Percentiles rank a stretch among this genome's conserved stretches.
Evolutionary conservation across 1,140 invertebrate genomes (phyloP).

Genomic region (Brachystomella parvula): DNA sequence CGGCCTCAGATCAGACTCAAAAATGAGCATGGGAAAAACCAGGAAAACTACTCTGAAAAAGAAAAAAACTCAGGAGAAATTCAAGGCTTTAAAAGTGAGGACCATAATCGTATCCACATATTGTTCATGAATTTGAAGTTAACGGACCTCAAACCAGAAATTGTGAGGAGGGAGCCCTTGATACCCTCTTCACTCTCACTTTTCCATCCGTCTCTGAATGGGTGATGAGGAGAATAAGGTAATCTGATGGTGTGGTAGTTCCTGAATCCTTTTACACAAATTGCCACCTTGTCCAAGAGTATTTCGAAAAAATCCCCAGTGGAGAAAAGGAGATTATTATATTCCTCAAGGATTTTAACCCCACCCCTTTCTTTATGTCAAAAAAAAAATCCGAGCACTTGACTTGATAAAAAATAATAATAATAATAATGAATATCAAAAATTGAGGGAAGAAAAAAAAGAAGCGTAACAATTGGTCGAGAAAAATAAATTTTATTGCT

Average conservation of each 20-base stretch:
- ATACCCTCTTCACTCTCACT: constrained; percentile 35
- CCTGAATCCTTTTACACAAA: constrained; percentile 38
- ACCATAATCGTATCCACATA: constrained; percentile 17
- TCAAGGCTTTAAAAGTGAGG: constrained; percentile 2
- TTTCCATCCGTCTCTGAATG: constrained; percentile 30
- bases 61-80: background rate
- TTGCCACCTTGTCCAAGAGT: constrained; percentile 34
- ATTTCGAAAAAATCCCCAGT: background rate
- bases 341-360: no score
- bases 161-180: background rate
- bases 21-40: no score
- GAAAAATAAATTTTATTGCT: constrained; percentile 8
- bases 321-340: background rate
- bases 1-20: background rate
- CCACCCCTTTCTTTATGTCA: no score
- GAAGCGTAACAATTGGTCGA: no score
- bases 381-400: no score
- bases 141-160: background rate
- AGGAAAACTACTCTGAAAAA: background rate
- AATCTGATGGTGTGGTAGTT: constrained; percentile 7
- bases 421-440: no score
- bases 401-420: no score
- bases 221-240: constrained; percentile 20
- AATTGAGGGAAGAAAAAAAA: no score
- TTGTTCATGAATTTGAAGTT: background rate